These are phyloP conservation scores for Caretta caretta DNA, from an alignment of 2,113 vertebrate species.

Conservation along the genomic window DNA sequence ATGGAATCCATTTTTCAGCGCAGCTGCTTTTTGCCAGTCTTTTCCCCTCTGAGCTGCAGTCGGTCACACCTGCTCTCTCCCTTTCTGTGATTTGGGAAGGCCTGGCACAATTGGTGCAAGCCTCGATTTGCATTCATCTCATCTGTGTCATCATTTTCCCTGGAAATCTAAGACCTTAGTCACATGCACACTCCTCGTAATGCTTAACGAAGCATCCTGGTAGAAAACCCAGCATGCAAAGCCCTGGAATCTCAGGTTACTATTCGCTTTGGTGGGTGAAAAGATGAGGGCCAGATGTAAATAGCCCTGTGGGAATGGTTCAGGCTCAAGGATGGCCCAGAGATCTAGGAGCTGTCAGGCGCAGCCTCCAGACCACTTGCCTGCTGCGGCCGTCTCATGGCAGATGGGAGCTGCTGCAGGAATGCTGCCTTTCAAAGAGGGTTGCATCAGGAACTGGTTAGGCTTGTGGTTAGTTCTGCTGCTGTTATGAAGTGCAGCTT, in stretches of 20 bases:
- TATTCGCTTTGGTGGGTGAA: not conserved
- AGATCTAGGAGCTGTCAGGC: not conserved
- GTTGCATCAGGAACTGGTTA: constrained; percentile 74
- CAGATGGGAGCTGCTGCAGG: not conserved
- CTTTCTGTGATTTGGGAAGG: not conserved
- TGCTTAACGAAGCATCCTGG: not conserved
- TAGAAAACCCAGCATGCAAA: not conserved
- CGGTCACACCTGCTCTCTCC: not conserved
- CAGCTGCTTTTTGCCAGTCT: not conserved
- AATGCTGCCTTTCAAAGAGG: not conserved
- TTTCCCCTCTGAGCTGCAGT: not conserved
- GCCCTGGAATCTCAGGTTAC: not conserved
- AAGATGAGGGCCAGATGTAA: not conserved
- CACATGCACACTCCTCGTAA: not conserved
- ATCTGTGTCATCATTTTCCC: not conserved
- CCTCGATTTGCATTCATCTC: not conserved
- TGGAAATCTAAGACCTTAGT: not conserved
- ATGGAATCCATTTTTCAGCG: not conserved
- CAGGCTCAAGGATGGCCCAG: not conserved
- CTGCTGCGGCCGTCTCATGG: constrained; percentile 79
- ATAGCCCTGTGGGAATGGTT: constrained; percentile 8
- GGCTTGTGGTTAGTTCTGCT: constrained; percentile 68
- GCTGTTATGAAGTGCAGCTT: constrained; percentile 65
- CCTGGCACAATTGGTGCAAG: not conserved
- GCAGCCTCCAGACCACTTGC: not conserved